A percentile compares a stretch with the other conserved stretches of the same genome.
Conservation (phyloP, 1,140 invertebrate genomes). For the Conopomorpha cramerella region DNA sequence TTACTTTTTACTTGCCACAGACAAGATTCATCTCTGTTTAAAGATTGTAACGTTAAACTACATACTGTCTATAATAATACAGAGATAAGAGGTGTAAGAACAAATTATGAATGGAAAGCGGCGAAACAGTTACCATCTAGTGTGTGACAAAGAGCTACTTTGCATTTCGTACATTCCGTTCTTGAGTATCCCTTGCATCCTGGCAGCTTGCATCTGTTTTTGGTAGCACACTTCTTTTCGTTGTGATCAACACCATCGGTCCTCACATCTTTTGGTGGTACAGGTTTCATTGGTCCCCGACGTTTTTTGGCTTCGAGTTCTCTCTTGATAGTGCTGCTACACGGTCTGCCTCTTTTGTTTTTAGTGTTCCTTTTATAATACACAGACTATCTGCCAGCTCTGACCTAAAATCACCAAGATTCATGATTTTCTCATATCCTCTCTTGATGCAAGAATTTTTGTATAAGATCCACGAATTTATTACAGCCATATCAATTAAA, state of each 20-base stretch:
- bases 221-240: conserved; percentile 9
- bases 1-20: too few relatives aligned
- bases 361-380: conserved; percentile 17
- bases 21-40: too few relatives aligned
- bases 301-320: conserved; percentile 21
- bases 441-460: conserved; percentile 18
- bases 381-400: conserved; percentile 19
- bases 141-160: conserved; percentile 9
- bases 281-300: conserved; percentile 17
- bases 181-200: conserved; percentile 7
- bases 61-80: too few relatives aligned
- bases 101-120: conserved; percentile 6
- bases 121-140: conserved; percentile 10
- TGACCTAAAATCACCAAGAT: conserved; percentile 18
- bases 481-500: conserved; percentile 36
- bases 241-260: conserved; percentile 20
- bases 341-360: conserved; percentile 19
- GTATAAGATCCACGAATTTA: conserved; percentile 19
- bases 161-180: conserved; percentile 10
- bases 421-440: conserved; percentile 15
- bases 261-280: conserved; percentile 22
- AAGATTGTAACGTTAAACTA: too few relatives aligned
- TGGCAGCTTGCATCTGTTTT: background rate
- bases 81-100: background rate
- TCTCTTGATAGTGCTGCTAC: conserved; percentile 17